A percentile compares a stretch with the other conserved stretches of the same genome.
These are phyloP conservation scores for Lasaia peninsularis DNA, from an alignment of 1,140 invertebrate genomes.

Conservation along the genomic window DNA sequence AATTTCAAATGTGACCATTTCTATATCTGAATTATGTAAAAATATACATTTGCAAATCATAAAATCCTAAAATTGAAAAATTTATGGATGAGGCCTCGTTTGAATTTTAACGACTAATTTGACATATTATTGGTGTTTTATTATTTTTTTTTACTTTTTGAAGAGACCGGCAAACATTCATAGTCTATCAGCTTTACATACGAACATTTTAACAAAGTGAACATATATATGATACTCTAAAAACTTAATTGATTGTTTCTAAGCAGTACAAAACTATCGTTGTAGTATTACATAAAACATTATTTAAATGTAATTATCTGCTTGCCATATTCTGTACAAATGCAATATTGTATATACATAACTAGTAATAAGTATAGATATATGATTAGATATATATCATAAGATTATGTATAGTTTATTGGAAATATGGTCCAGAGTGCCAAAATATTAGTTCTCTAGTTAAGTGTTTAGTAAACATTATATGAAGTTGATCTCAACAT, in stretches of 20 bases:
- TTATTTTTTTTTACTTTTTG: too few species aligned
- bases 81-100: too few species aligned
- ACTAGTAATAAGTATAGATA: constrained; percentile 28
- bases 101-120: too few species aligned
- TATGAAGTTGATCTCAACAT: constrained; percentile 64
- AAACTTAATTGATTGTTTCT: not conserved
- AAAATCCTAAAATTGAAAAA: too few species aligned
- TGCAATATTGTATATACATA: constrained; percentile 43
- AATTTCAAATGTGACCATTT: too few species aligned
- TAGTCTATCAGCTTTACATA: too few species aligned
- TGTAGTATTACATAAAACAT: not conserved
- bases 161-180: too few species aligned
- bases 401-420: constrained; percentile 15
- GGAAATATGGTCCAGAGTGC: constrained; percentile 66
- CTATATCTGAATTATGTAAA: too few species aligned
- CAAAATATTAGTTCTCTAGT: constrained; percentile 64
- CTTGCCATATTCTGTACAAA: constrained; percentile 53
- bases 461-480: constrained; percentile 27
- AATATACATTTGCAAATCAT: too few species aligned
- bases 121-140: too few species aligned
- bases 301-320: constrained; percentile 11
- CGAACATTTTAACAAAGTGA: too few species aligned
- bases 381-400: constrained; percentile 15
- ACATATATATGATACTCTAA: too few species aligned
- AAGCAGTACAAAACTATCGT: not conserved